These are phyloP conservation scores for Suncus etruscus DNA, from an alignment of 2,113 vertebrate species.

Conservation along the genomic window DNA sequence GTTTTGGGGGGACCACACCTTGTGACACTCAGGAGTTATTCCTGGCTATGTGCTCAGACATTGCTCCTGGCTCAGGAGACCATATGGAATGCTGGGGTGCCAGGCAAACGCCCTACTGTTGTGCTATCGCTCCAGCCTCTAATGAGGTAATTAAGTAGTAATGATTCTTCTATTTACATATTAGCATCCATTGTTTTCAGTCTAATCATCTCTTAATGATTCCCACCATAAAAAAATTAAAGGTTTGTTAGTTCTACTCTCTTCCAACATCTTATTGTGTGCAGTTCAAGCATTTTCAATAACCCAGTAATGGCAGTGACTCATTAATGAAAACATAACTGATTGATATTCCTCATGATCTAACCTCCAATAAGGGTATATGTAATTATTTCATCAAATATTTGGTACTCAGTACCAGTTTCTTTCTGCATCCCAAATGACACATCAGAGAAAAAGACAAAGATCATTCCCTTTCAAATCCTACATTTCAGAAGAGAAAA, in stretches of 20 bases:
- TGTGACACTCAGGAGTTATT: too few species aligned
- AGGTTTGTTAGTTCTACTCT: neutral
- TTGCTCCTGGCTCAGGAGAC: too few species aligned
- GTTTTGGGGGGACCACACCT: too few species aligned
- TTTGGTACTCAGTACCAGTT: neutral
- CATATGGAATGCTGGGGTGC: too few species aligned
- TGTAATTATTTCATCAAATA: constrained; percentile 29
- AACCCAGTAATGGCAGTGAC: neutral
- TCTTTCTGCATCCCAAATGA: neutral
- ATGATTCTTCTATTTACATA: neutral
- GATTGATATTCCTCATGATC: neutral
- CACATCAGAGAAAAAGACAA: constrained; percentile 35
- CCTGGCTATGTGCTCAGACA: too few species aligned
- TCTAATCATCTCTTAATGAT: neutral
- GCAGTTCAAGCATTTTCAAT: neutral
- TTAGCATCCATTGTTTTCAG: neutral
- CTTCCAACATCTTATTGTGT: neutral
- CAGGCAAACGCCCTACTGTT: too few species aligned
- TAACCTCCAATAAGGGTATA: neutral
- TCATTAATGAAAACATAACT: neutral
- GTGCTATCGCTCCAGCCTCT: neutral
- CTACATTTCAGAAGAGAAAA: neutral
- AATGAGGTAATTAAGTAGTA: neutral
- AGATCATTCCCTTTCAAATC: neutral
- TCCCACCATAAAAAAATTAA: constrained; percentile 11